These are phyloP conservation scores for Avahi laniger DNA, from an alignment of 2,797 vertebrate species.

Conservation along the genomic window DNA sequence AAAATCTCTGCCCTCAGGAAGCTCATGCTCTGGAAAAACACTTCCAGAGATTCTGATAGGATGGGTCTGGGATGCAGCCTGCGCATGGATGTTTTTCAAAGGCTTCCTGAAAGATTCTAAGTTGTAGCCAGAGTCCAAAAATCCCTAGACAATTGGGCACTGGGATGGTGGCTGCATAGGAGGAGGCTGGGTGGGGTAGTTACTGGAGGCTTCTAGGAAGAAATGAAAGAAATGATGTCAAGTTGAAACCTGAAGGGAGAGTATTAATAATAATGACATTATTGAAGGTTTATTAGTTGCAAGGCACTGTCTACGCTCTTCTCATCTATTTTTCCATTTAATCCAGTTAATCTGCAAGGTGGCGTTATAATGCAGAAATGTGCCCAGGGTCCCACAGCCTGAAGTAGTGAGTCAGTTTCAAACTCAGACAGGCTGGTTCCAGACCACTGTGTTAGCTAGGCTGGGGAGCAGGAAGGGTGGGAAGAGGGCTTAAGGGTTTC, in stretches of 20 bases:
- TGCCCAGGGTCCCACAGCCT: background rate
- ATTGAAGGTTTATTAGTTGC: background rate
- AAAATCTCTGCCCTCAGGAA: background rate
- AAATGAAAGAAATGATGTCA: background rate
- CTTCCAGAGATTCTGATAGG: background rate
- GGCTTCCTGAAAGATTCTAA: background rate
- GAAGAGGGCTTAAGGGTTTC: background rate
- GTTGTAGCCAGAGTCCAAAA: background rate
- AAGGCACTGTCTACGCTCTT: background rate
- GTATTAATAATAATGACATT: background rate
- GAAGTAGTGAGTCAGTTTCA: background rate
- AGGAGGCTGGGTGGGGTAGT: background rate
- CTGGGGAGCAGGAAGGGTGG: rapidly evolving
- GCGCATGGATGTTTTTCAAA: background rate
- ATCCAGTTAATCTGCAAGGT: background rate
- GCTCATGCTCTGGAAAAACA: background rate
- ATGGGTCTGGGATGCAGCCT: background rate
- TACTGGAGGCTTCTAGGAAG: background rate
- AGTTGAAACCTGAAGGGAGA: background rate
- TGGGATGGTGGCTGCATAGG: background rate
- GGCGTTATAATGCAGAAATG: background rate
- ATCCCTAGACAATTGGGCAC: rapidly evolving
- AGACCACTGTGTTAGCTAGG: too few species aligned
- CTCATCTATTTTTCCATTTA: background rate
- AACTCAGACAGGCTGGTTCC: background rate